Conservation (phyloP, 2,797 vertebrate species). For the Perodicticus potto region DNA sequence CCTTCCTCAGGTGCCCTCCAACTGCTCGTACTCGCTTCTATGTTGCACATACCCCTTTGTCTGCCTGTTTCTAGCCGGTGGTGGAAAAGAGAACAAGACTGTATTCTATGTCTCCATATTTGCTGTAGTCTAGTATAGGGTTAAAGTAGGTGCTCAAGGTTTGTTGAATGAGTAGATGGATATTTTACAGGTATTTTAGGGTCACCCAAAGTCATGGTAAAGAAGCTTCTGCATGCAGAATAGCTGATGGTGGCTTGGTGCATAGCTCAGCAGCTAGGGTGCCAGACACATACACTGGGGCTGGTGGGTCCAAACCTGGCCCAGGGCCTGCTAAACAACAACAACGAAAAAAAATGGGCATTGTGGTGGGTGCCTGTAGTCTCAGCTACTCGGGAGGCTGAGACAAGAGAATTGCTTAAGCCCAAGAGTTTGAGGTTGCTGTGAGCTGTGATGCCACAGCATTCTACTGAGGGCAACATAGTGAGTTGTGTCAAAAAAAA, state of each 20-base stretch:
- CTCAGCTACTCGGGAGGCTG: too few relatives aligned
- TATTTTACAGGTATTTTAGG: slow-evolving; percentile 19
- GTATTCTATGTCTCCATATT: slow-evolving; percentile 47
- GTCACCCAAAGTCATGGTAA: neutral
- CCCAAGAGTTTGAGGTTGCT: too few relatives aligned
- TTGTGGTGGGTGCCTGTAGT: too few relatives aligned
- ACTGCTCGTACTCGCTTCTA: neutral
- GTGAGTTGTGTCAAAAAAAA: too few relatives aligned
- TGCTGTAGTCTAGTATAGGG: neutral
- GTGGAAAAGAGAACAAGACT: slow-evolving; percentile 13
- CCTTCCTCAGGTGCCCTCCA: neutral
- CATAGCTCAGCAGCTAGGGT: too few relatives aligned
- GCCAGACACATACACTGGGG: too few relatives aligned
- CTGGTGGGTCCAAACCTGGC: too few relatives aligned
- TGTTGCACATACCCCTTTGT: neutral
- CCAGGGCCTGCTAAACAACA: too few relatives aligned
- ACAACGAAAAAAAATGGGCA: too few relatives aligned
- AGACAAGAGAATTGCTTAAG: too few relatives aligned
- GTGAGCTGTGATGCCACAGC: too few relatives aligned
- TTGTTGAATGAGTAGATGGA: slow-evolving; percentile 7
- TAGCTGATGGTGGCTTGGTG: neutral
- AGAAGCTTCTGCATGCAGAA: neutral
- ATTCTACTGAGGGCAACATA: too few relatives aligned
- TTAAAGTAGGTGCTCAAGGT: slow-evolving; percentile 44
- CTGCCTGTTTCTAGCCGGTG: neutral